Evolutionary conservation across 2,888 invertebrate species (phyloP), one percentile per base, ranked within the genome.

Genomic region (Eilema sororculum): DNA sequence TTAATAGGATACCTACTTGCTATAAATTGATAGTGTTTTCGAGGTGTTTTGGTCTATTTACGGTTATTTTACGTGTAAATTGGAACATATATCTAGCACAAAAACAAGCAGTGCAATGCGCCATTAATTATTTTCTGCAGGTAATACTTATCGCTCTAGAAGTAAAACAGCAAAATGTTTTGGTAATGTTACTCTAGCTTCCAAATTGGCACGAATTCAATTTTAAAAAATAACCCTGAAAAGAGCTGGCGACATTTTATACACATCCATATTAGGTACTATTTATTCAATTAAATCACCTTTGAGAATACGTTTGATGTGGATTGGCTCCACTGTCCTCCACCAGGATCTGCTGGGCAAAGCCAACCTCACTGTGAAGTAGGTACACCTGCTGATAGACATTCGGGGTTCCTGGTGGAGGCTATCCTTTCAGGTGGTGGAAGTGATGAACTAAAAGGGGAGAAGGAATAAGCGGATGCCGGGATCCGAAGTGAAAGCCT

Each of bases 11-110:
- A n/a, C 9, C 9, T n/a, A 20, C 52, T n/a, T 46, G 20, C 46
- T 46, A 46, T 46, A n/a, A 52, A 52, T 52, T 52, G 9, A 52
- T 52, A 9, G 52, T n/a, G 46, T 52, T 52, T n/a, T n/a, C n/a
- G n/a, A 20, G 52, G 16, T n/a, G 52, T 52, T n/a, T 52, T n/a
- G 9, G 9, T 9, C 46, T 46, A 9, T 52, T 52, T 52, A n/a
- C 52, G 52, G 52, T 52, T 52, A n/a, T n/a, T 52, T 52, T 52
- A 52, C 52, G n/a, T 52, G 52, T 52, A 52, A 52, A 52, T 52
- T 52, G n/a, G 52, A 52, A 52, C 52, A 2, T 52, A 52, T 52
- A 52, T 52, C 52, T n/a, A 52, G 52, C 8, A 52, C 52, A 52
- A n/a, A n/a, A 52, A n/a, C 9, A n/a, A 52, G 52, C 52, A n/a